Base-by-base conservation (phyloP, 2,113 vertebrate genomes). In the Salvelinus sp. region DNA sequence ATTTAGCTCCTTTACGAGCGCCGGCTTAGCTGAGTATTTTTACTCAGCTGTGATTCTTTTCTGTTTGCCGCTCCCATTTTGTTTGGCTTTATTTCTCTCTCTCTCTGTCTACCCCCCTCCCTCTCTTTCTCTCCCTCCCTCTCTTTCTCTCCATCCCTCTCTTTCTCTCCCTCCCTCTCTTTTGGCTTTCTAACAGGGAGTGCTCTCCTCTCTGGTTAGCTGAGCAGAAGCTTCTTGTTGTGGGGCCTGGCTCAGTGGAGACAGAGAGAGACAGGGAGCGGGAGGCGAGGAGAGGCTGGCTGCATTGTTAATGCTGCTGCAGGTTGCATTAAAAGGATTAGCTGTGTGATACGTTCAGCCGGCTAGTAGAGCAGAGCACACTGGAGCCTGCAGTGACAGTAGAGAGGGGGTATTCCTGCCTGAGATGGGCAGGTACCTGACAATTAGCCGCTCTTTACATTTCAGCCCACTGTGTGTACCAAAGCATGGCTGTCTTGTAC, bases 301-400 rank as follows among this genome's bases (percentile, higher is more conserved):
- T 67, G 65, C 50, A 62, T 75, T 77, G 79, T 79, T 82, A 75
- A 67, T 75, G 81, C 79, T 70, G 38, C 67, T 47, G 16, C 74
- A 78, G 77, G 85, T 81, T 72, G 74, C 72, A 69, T 85, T 86
- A 80, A 71, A 75, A 81, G 84, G 79, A 85, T 86, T 85, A 88
- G 81, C 76, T 23, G 54, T 77, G 73, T 74, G 79, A 83, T 88
- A 77, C 16, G 30, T 60, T 65, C 69, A 73, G 38, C 75, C 20
- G 74, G 79, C 77, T 69, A 69, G 70, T 44, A 58, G 85, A 85
- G 12, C 12, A 22, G 22, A 18, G 80, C 79, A 69, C 70, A 44
- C 77, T 72, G 75, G 67, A 70, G 64, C 33, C 63, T 68, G 27
- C 12, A 14, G 75, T 72, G 77, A 76, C 77, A 65, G 60, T 65